These are phyloP conservation scores for Campylorhamphus procurvoides DNA, from an alignment of 2,113 vertebrate genomes.

Conservation along the genomic window DNA sequence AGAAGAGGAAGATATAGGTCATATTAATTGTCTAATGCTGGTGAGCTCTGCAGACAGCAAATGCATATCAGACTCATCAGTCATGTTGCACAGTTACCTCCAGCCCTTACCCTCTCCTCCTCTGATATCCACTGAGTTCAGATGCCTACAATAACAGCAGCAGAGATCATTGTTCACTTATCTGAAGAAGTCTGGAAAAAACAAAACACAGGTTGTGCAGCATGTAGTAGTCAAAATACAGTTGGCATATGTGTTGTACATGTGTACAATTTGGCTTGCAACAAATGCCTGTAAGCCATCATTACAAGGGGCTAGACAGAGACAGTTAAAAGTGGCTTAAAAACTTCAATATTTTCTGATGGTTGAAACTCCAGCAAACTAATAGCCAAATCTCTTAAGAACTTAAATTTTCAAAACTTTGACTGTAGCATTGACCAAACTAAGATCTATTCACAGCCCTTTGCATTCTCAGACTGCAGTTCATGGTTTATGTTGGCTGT, in stretches of 20 bases:
- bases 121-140: not conserved
- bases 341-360: not conserved
- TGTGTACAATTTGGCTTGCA: not conserved
- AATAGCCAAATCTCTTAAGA: not conserved
- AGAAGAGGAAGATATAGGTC: not conserved
- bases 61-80: not conserved
- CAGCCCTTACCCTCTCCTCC: not conserved
- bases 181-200: not conserved
- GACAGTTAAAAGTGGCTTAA: not conserved
- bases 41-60: not conserved
- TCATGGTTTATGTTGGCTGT: not conserved
- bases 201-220: not conserved
- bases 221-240: not conserved
- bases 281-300: not conserved
- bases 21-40: not conserved
- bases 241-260: not conserved
- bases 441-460: not conserved
- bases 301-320: not conserved
- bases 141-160: not conserved
- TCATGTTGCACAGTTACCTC: fast-evolving
- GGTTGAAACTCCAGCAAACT: not conserved
- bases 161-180: not conserved
- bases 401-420: not conserved
- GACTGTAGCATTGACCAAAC: not conserved
- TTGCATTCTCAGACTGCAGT: not conserved